Percentiles rank a stretch among this genome's conserved stretches.
Conservation (phyloP, 2,797 vertebrate species). For the Atherinosoma microstoma region DNA sequence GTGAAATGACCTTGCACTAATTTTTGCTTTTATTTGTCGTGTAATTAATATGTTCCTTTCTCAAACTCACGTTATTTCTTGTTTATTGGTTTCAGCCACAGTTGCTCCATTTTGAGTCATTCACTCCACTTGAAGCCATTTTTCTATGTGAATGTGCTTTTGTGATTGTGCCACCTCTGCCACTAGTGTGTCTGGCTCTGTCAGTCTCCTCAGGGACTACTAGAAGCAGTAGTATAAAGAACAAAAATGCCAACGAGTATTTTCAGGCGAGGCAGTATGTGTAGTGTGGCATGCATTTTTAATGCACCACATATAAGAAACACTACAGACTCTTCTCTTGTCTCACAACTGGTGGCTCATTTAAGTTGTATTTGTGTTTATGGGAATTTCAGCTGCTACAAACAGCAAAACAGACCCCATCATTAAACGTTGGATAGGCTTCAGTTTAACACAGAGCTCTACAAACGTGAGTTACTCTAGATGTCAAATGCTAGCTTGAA, state of each 20-base stretch:
- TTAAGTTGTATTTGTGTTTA: slow-evolving; percentile 66
- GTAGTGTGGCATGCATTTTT: slow-evolving; percentile 80
- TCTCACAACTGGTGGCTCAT: slow-evolving; percentile 53
- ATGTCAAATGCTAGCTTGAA: slow-evolving; percentile 49
- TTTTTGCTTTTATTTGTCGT: neutral
- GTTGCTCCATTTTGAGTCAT: slow-evolving; percentile 33
- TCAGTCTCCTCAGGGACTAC: slow-evolving; percentile 68
- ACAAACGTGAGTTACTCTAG: slow-evolving; percentile 41
- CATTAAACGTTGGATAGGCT: slow-evolving; percentile 63
- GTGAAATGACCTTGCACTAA: no score
- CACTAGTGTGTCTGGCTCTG: slow-evolving; percentile 59
- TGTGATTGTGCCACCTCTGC: slow-evolving; percentile 62
- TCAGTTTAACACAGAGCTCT: slow-evolving; percentile 59
- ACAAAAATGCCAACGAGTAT: slow-evolving; percentile 73
- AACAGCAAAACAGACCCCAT: slow-evolving; percentile 42
- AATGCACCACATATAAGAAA: slow-evolving; percentile 79
- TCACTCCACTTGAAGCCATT: slow-evolving; percentile 22
- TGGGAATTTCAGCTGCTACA: slow-evolving; percentile 60
- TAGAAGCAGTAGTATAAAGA: slow-evolving; percentile 74
- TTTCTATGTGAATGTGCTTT: slow-evolving; percentile 41
- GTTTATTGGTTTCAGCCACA: slow-evolving; percentile 30
- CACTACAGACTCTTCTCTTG: slow-evolving; percentile 49
- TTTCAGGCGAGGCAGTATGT: slow-evolving; percentile 69
- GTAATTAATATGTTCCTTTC: slow-evolving; percentile 4
- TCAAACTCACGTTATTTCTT: neutral